phyloP scores from a whole-genome alignment of 2,888 invertebrate species.

The Eupithecia vulgata region DNA sequence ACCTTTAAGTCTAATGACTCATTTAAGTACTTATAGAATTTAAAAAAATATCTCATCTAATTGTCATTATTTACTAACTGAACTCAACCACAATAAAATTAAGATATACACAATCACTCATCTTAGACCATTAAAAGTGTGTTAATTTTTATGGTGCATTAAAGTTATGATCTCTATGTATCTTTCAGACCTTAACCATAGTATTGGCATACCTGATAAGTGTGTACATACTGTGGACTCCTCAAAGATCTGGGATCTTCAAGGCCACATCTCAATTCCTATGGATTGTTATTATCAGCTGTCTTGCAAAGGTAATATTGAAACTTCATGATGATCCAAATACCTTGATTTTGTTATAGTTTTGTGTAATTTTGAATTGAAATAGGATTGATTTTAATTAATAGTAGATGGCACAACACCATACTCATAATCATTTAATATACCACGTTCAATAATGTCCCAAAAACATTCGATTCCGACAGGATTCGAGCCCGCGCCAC shows the following conservation, averaged over 20 bases:
- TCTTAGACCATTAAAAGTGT: neutral
- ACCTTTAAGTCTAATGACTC: no score
- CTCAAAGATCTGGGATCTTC: conserved; percentile 86
- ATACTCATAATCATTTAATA: no score
- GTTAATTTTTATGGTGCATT: no score
- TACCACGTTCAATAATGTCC: no score
- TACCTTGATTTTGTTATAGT: neutral
- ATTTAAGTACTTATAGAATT: no score
- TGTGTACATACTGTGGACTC: conserved; percentile 90
- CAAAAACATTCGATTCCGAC: no score
- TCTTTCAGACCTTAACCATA: conserved; percentile 86
- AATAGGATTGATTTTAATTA: no score
- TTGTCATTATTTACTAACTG: neutral
- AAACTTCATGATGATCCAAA: neutral
- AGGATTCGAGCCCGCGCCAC: no score
- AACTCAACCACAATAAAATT: neutral
- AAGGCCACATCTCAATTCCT: conserved; percentile 87
- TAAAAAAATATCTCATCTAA: neutral
- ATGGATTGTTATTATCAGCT: conserved; percentile 91
- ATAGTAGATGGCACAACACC: no score
- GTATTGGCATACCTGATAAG: conserved; percentile 88
- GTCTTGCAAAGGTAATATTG: conserved; percentile 83
- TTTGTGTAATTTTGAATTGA: no score
- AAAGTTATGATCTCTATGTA: no score
- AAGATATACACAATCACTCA: neutral